Evolutionary conservation across 2,113 vertebrate genomes (phyloP).

Genomic region (Tiliqua scincoides): DNA sequence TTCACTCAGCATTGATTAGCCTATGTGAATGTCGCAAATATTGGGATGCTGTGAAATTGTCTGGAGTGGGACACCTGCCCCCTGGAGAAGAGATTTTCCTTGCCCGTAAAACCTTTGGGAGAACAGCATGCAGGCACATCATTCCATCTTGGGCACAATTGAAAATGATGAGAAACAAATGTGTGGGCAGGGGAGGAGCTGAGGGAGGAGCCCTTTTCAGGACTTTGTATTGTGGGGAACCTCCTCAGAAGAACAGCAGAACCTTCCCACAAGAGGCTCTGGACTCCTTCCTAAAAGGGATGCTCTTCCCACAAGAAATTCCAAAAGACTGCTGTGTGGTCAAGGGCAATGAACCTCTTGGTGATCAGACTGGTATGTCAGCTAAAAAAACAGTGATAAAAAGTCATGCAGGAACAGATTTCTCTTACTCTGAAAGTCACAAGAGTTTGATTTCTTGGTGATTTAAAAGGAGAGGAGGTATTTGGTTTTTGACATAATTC

Average conservation of each 20-base stretch:
- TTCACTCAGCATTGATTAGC: no score
- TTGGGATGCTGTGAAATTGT: neutral
- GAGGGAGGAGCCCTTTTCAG: neutral
- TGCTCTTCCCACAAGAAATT: neutral
- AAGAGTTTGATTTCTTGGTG: fast-evolving
- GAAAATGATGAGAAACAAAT: neutral
- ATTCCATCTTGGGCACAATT: neutral
- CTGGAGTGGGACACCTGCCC: neutral
- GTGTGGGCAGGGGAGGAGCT: neutral
- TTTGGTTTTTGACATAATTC: neutral
- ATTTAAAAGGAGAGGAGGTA: neutral
- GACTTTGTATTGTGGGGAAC: neutral
- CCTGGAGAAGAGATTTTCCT: neutral
- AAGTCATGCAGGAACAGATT: neutral
- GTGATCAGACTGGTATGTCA: neutral
- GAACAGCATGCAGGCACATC: neutral
- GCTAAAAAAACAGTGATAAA: neutral
- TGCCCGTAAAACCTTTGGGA: constrained; percentile 19
- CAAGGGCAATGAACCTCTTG: neutral
- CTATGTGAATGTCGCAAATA: no score
- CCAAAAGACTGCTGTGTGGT: neutral
- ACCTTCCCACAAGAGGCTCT: neutral
- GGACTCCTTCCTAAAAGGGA: neutral
- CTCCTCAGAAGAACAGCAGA: neutral
- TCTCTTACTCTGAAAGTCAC: fast-evolving